Evolutionary conservation across 2,888 invertebrate genomes (phyloP), one percentile per base, ranked within the genome.

Genomic region (Myopa tessellatipennis): DNA sequence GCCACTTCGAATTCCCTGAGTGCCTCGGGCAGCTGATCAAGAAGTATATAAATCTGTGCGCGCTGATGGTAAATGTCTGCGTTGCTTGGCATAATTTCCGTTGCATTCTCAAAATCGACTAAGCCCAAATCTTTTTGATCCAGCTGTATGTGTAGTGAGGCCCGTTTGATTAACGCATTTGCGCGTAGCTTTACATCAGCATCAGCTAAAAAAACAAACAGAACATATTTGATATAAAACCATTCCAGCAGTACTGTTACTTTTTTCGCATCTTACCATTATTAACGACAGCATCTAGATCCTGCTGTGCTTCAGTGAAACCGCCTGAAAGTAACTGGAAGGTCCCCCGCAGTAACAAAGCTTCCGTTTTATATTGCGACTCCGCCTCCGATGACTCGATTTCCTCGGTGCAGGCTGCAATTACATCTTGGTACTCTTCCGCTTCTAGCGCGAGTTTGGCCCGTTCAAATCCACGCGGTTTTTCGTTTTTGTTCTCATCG

Each of bases 31-130:
- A 96, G 91, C 82, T 94, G 93, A 77, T 97, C 97, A 85, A 96
- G 90, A 70, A 98, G 89, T 80, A 98, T 90, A 86, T 95, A 92
- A 10, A 97, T 94, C 92, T 98, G 93, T 73, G 97, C 98, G 80
- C 97, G 91, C 86, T 98, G 98, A 88, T 98, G 96, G 88, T 95
- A 98, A 74, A 98, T 93, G 88, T 98, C 98, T 36, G 95, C 92
- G 88, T 95, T 96, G 52, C 94, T 91, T 0, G 96, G 92, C 83
- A 96, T 95, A 70, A 96, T 87, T 83, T 92, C 90, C 63, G 94
- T 93, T 52, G 98, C 98, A 82, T 88, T 90, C 18, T 92, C 92
- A 89, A 98, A 98, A 88, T 96, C 96, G 75, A 91, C 92, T 82
- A 96, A 90, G 82, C 95, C 95, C 80, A 92, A 92, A 60, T 93